Base-by-base conservation (phyloP, 2,113 vertebrate genomes). In the Andinoacara biseriatus region DNA sequence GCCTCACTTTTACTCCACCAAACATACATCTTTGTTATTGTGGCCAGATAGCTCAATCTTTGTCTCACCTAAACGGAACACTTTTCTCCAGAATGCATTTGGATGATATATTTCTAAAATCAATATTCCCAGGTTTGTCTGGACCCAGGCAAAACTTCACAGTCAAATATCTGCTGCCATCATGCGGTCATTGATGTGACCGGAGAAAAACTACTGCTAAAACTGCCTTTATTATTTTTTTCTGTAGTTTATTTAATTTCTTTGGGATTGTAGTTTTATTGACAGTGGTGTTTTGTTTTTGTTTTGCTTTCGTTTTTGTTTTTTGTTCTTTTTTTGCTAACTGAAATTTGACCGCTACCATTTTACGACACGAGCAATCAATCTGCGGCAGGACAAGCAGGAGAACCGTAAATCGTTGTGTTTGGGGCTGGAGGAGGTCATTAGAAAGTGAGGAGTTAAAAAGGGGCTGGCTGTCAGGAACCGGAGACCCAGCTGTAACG, bases 341-440 rank as follows among this genome's bases (percentile, higher is more conserved):
- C 24, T 24, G 1, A 17, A 56, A 58, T 40, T 24, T 56, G 22
- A 10, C 11, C 0, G 2, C 18, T 58, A 5, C 10, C 0, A 6
- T 93, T 56, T 94, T 93, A 91, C 92, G 92, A 92, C 93, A 91
- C 24, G 7, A 86, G 1, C 5, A 67, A 77, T 60, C 65, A 62
- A 78, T 58, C 26, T 14, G 62, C 89, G 84, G 65, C 84, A 92
- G 87, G 74, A 77, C 78, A n/a, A 46, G 83, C 58, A 87, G 84
- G 60, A 82, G 81, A 86, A 93, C 93, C 95, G 95, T 94, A 96
- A 96, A 95, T 85, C 79, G 86, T 31, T 14, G 89, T 96, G 95
- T 95, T 95, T 95, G 93, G 94, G 84, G 88, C 76, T 76, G 92
- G 87, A 79, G 91, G 95, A 96, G 95, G 96, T 96, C 96, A 96